phyloP scores from a whole-genome alignment of 2,888 invertebrate species.

The Cryptops parisi region DNA sequence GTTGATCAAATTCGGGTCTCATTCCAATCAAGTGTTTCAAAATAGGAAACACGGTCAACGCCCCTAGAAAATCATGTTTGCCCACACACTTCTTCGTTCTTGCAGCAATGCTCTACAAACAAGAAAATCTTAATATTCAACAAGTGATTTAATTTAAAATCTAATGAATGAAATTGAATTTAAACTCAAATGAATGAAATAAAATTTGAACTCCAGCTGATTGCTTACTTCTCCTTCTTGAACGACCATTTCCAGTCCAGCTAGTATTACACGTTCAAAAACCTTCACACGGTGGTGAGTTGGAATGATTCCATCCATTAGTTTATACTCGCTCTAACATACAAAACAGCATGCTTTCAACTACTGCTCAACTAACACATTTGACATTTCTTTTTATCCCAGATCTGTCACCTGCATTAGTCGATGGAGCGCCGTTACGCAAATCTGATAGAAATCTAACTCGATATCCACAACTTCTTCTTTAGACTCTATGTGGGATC shows the following conservation, averaged over 20 bases:
- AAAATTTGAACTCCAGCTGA: background rate
- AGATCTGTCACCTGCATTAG: slow-evolving; percentile 48
- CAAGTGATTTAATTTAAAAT: background rate
- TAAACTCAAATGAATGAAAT: background rate
- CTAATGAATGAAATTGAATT: background rate
- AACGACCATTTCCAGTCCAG: slow-evolving; percentile 69
- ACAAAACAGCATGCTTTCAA: too few relatives aligned
- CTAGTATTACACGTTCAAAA: slow-evolving; percentile 65
- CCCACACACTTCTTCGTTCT: slow-evolving; percentile 59
- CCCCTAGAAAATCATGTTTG: slow-evolving; percentile 62
- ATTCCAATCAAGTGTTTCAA: slow-evolving; percentile 58
- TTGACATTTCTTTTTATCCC: background rate
- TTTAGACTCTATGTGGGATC: slow-evolving; percentile 17
- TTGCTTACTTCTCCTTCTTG: slow-evolving; percentile 73
- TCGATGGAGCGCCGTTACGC: slow-evolving; percentile 65
- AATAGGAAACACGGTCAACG: slow-evolving; percentile 65
- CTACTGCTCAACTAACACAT: background rate
- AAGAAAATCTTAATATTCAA: slow-evolving; percentile 12
- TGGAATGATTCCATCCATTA: slow-evolving; percentile 72
- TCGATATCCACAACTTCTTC: slow-evolving; percentile 35
- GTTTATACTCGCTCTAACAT: slow-evolving; percentile 53
- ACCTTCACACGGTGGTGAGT: slow-evolving; percentile 63
- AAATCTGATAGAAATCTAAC: slow-evolving; percentile 65
- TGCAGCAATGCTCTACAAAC: slow-evolving; percentile 48
- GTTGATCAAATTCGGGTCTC: slow-evolving; percentile 65